These are phyloP conservation scores for Macrosiphum euphorbiae DNA, from an alignment of 2,888 invertebrate species.

Conservation along the genomic window DNA sequence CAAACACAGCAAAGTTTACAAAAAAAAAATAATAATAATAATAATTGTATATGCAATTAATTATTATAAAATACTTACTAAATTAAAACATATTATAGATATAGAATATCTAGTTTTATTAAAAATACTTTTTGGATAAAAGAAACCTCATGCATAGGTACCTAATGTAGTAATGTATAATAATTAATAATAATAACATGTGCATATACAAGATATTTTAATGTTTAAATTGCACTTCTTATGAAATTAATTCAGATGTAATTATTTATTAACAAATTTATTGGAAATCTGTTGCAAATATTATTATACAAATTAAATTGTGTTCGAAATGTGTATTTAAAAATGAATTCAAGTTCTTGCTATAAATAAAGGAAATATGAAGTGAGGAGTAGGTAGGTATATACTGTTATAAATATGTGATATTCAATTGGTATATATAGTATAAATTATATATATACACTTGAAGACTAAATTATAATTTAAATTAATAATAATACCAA, in stretches of 20 bases:
- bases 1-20: not conserved
- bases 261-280: not conserved
- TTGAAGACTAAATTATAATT: not conserved
- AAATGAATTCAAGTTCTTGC: not conserved
- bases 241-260: not conserved
- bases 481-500: not conserved
- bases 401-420: not conserved
- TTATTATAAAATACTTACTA: not conserved
- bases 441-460: not conserved
- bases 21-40: not conserved
- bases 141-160: not conserved
- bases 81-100: not conserved
- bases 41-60: not conserved
- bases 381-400: not conserved
- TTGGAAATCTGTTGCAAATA: not conserved
- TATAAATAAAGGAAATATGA: not conserved
- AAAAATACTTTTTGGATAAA: not conserved
- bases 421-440: not conserved
- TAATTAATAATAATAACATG: not conserved
- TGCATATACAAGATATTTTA: not conserved
- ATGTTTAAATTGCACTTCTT: not conserved
- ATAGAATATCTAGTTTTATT: not conserved
- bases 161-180: not conserved
- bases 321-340: not conserved
- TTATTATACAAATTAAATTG: not conserved